phyloP scores from a whole-genome alignment of 2,797 vertebrate species.

The Odontamblyopus rebecca region DNA sequence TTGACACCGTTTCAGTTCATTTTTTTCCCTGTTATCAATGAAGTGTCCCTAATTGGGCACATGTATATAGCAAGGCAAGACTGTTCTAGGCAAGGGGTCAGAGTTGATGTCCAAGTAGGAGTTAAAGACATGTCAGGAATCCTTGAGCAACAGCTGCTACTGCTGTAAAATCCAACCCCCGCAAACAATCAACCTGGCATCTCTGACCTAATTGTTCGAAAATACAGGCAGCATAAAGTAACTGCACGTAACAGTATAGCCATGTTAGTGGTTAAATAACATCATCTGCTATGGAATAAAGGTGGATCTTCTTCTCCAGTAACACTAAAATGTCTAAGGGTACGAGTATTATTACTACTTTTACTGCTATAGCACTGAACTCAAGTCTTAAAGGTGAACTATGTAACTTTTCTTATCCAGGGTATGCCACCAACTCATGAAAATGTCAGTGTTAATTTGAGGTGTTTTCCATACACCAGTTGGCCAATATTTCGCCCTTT shows the following conservation, averaged over 20 bases:
- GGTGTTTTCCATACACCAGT: too few species aligned
- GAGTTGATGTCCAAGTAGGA: constrained; percentile 30
- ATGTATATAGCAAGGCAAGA: constrained; percentile 26
- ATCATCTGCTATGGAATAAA: not conserved
- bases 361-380: not conserved
- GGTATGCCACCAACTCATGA: too few species aligned
- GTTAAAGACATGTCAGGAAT: constrained; percentile 21
- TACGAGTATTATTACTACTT: not conserved
- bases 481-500: too few species aligned
- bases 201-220: not conserved
- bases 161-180: constrained; percentile 18
- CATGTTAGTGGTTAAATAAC: not conserved
- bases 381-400: too few species aligned
- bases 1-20: constrained; percentile 52
- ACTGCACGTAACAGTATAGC: not conserved
- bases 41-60: constrained; percentile 59
- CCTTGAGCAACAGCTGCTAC: constrained; percentile 25
- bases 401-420: too few species aligned
- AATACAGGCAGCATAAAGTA: not conserved
- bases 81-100: constrained; percentile 31
- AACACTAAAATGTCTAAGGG: not conserved
- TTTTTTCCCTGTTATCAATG: constrained; percentile 54
- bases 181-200: not conserved
- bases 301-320: not conserved
- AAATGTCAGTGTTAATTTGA: too few species aligned